These are phyloP conservation scores for Catocala fraxini DNA, from an alignment of 2,888 invertebrate genomes.

Conservation along the genomic window DNA sequence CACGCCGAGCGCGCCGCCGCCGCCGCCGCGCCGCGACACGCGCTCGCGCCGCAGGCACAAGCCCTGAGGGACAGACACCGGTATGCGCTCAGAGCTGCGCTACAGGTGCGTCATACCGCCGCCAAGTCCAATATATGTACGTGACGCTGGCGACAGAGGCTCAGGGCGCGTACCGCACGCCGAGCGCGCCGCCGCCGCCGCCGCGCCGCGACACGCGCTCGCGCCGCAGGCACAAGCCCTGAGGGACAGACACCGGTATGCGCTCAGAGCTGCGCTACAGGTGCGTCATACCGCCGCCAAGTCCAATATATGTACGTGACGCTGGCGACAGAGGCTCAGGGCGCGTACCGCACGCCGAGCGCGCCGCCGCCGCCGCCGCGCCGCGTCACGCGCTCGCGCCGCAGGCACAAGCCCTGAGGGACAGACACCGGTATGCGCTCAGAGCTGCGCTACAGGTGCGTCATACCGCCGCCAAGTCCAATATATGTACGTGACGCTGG, in stretches of 20 bases:
- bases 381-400: conserved; percentile 58
- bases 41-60: conserved; percentile 58
- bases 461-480: too few species aligned
- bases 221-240: conserved; percentile 58
- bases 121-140: too few species aligned
- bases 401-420: conserved; percentile 59
- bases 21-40: conserved; percentile 59
- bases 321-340: conserved; percentile 75
- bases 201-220: conserved; percentile 59
- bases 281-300: too few species aligned
- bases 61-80: conserved; percentile 63
- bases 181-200: conserved; percentile 59
- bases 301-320: conserved; percentile 39
- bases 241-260: conserved; percentile 69
- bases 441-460: conserved; percentile 50
- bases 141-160: conserved; percentile 74
- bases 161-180: conserved; percentile 72
- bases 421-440: conserved; percentile 71
- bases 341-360: conserved; percentile 70
- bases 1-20: conserved; percentile 61
- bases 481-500: conserved; percentile 56
- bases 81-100: conserved; percentile 71
- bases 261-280: conserved; percentile 60
- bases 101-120: too few species aligned
- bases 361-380: conserved; percentile 58